phyloP scores from a whole-genome alignment of 92 coral and sea anemone species.

The Porites cylindrica region DNA sequence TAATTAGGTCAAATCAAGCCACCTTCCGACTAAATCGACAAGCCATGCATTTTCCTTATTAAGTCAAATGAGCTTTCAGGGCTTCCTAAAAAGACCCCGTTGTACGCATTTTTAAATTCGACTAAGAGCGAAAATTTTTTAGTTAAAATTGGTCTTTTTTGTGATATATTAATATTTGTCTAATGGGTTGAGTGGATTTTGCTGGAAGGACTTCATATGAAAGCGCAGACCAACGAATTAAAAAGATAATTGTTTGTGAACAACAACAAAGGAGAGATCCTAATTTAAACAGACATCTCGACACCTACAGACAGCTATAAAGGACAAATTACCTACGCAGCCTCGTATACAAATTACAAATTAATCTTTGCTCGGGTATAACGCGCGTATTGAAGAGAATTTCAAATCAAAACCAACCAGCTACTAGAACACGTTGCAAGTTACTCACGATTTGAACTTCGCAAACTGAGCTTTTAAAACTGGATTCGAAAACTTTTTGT shows the following conservation, averaged over 20 bases:
- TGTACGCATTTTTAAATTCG: neutral
- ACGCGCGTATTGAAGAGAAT: neutral
- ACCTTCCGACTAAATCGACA: neutral
- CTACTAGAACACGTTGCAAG: neutral
- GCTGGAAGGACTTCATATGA: neutral
- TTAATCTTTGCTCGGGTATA: neutral
- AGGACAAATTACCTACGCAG: neutral
- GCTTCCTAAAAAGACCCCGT: neutral
- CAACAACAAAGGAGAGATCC: neutral
- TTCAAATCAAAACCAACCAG: neutral
- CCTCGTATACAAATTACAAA: neutral
- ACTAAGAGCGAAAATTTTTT: neutral
- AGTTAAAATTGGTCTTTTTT: too few species aligned
- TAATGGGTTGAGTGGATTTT: neutral
- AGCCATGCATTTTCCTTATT: neutral
- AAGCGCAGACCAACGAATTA: neutral
- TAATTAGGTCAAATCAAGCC: neutral
- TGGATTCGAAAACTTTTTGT: neutral
- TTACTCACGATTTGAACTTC: too few species aligned
- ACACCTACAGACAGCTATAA: neutral
- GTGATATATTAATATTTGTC: too few species aligned
- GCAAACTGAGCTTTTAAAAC: neutral
- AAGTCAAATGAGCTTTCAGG: neutral
- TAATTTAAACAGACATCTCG: neutral
- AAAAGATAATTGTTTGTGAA: too few species aligned